Conservation (phyloP, 2,113 vertebrate genomes). For the Pluvialis apricaria region DNA sequence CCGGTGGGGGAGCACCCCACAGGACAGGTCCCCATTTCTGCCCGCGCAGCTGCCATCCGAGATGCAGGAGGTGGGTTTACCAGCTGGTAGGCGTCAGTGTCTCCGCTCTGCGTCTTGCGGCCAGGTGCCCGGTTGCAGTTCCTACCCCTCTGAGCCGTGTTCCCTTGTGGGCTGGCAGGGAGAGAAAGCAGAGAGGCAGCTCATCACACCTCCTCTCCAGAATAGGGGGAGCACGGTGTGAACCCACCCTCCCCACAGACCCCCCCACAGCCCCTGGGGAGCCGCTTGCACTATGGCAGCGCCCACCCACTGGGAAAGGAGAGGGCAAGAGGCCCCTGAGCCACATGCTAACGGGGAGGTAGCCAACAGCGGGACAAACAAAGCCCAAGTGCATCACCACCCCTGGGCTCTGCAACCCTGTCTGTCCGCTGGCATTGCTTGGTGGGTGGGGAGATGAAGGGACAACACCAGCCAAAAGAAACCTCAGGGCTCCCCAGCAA, state of each 20-base stretch:
- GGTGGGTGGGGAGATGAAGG: not conserved
- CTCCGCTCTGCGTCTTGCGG: not conserved
- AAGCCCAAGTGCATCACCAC: not conserved
- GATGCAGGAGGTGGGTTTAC: not conserved
- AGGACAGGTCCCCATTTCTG: not conserved
- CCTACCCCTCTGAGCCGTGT: not conserved
- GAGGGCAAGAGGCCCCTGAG: not conserved
- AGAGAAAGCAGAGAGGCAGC: not conserved
- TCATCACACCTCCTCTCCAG: not conserved
- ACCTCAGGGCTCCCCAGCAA: not conserved
- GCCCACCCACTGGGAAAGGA: not conserved
- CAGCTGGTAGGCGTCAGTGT: not conserved
- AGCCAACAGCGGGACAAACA: not conserved
- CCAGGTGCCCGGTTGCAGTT: not conserved
- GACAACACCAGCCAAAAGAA: not conserved
- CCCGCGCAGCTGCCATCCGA: not conserved
- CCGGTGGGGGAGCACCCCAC: not conserved
- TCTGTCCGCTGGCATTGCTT: not conserved
- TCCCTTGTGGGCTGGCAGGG: slow-evolving; percentile 3
- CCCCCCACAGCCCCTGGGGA: not conserved
- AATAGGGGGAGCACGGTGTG: not conserved
- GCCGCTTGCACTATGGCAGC: not conserved
- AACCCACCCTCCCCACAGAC: not conserved
- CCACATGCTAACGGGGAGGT: not conserved
- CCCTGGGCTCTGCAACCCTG: not conserved